These are phyloP conservation scores for Mimas tiliae DNA, from an alignment of 2,888 invertebrate species.

Conservation along the genomic window DNA sequence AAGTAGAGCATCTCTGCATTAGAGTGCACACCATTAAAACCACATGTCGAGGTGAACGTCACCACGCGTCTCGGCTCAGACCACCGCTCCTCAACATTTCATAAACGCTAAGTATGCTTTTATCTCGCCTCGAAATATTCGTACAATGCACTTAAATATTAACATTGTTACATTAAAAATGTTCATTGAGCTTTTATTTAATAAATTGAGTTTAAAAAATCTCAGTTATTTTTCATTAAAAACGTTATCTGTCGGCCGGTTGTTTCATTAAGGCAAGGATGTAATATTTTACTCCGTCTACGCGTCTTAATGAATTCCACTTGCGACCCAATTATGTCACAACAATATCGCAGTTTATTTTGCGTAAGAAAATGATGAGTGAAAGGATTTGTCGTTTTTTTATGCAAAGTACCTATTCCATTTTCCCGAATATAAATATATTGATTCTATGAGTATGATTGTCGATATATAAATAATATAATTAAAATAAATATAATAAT, in stretches of 20 bases:
- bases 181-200: slow-evolving; percentile 10
- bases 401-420: neutral
- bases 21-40: slow-evolving; percentile 79
- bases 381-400: slow-evolving; percentile 1
- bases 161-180: slow-evolving; percentile 5
- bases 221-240: slow-evolving; percentile 39
- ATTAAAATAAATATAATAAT: too few relatives aligned
- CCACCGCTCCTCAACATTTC: slow-evolving; percentile 52
- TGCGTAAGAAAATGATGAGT: slow-evolving; percentile 31
- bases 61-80: slow-evolving; percentile 50
- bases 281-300: slow-evolving; percentile 59
- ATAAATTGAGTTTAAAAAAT: slow-evolving; percentile 39
- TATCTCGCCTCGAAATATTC: neutral
- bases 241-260: slow-evolving; percentile 48
- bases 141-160: neutral
- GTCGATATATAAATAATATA: too few relatives aligned
- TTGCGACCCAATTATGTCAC: slow-evolving; percentile 63
- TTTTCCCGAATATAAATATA: too few relatives aligned
- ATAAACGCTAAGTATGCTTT: slow-evolving; percentile 23
- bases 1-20: slow-evolving; percentile 69
- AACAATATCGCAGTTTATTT: slow-evolving; percentile 49
- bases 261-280: slow-evolving; percentile 59
- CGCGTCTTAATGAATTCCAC: slow-evolving; percentile 57
- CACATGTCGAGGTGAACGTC: slow-evolving; percentile 70
- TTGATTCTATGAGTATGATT: too few relatives aligned